phyloP scores from a whole-genome alignment of 1,140 invertebrate genomes.

The Drosophila quadrilineata region DNA sequence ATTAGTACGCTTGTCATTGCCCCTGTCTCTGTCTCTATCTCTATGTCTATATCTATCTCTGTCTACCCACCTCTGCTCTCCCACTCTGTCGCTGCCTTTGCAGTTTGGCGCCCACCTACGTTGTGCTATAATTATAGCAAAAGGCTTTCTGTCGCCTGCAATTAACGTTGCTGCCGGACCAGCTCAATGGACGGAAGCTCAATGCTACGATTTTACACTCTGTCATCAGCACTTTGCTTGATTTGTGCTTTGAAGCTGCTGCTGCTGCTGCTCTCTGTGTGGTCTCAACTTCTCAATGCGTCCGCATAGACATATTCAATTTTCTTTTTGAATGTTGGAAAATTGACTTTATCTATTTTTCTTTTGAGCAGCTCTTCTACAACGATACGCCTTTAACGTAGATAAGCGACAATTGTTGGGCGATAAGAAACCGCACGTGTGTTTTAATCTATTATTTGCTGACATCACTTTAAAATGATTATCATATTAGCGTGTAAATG shows the following conservation, averaged over 20 bases:
- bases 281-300: slow-evolving; percentile 11
- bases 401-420: background rate
- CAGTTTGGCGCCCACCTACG: slow-evolving; percentile 65
- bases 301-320: background rate
- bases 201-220: background rate
- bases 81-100: background rate
- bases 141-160: slow-evolving; percentile 70
- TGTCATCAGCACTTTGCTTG: slow-evolving; percentile 55
- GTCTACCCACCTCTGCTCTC: background rate
- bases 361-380: too few species aligned
- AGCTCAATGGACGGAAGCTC: slow-evolving; percentile 51
- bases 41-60: slow-evolving; percentile 4
- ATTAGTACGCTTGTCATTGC: slow-evolving; percentile 38
- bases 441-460: too few species aligned
- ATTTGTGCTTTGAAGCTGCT: slow-evolving; percentile 66
- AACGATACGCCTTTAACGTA: background rate
- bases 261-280: slow-evolving; percentile 26
- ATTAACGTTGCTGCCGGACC: slow-evolving; percentile 53
- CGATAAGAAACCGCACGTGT: background rate
- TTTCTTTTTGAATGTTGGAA: background rate
- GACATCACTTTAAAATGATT: slow-evolving; percentile 31
- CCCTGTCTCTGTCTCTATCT: slow-evolving; percentile 1
- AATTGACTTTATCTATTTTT: background rate
- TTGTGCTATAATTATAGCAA: slow-evolving; percentile 67
- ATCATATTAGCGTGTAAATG: too few species aligned